Evolutionary conservation across 1,140 invertebrate species (phyloP), one percentile per base, ranked within the genome.

Genomic region (Tenebrio molitor): DNA sequence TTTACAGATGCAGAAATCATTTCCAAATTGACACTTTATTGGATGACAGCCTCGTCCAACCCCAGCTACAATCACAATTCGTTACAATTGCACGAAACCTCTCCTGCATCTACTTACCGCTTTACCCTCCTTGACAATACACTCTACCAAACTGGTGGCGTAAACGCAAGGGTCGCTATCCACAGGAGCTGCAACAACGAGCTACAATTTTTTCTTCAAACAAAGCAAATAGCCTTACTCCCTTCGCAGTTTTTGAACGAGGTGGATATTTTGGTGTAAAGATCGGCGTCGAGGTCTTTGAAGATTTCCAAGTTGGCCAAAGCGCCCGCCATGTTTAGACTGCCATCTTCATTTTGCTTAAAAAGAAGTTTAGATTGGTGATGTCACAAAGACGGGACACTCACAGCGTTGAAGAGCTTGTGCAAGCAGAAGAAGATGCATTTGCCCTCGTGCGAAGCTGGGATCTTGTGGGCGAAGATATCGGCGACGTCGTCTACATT

Each of bases 381-480:
- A 66, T 12, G 10, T 29, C 10, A 41, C 17, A 14, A 25, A 7
- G 12, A 17, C 4, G 7, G 8, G 58, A 14, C 19, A 70, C 71
- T 73, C 73, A 75, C 74, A 7, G 72, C 23, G 33, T 50, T 62
- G 42, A 68, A 62, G 10, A 39, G 8, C 62, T 75, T 69, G 29
- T 75, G 46, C n/a, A 75, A 19, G 41, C 74, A 75, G 5, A 53
- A 72, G 7, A 75, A 46, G 17, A 75, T 66, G 25, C 74, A 75
- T 62, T 70, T 72, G 23, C 74, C 74, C 36, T 75, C 74, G 6
- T 65, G 58, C 1, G 50, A 46, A 3, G n/a, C 17, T 19, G 74
- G 74, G 1, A 67, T 8, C 63, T 66, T 53, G 3, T 73, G 66
- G 2, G 50, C 33, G 21, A 73, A 29, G 7, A 75, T 5, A 25